Conservation (phyloP, 2,888 invertebrate species). For the Tenthredo scrophulariae region DNA sequence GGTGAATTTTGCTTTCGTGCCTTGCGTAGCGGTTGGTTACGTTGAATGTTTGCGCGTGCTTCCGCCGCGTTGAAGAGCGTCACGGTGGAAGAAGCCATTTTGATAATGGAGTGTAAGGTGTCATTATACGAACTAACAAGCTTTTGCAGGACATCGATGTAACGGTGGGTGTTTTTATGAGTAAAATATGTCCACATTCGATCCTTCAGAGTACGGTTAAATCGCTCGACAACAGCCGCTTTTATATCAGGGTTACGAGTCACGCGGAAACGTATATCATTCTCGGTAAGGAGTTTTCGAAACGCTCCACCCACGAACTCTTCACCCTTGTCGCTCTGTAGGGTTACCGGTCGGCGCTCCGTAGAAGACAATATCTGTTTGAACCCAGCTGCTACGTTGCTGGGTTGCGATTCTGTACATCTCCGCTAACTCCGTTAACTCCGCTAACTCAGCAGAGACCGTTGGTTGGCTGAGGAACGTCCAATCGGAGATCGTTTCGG, state of each 20-base stretch:
- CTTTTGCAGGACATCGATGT: constrained; percentile 63
- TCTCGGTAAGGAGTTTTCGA: constrained; percentile 54
- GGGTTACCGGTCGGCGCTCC: constrained; percentile 51
- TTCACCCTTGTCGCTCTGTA: constrained; percentile 64
- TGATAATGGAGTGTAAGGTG: constrained; percentile 58
- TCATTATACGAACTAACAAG: constrained; percentile 65
- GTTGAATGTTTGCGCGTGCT: too few species aligned
- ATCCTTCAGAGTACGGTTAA: constrained; percentile 68
- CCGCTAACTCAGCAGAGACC: too few species aligned
- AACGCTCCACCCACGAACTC: constrained; percentile 61
- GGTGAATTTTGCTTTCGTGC: too few species aligned
- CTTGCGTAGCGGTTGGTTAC: too few species aligned
- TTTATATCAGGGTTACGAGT: constrained; percentile 61
- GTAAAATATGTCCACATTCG: constrained; percentile 67
- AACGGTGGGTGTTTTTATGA: constrained; percentile 61
- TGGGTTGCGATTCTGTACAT: too few species aligned
- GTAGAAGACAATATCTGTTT: constrained; percentile 57
- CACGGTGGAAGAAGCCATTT: constrained; percentile 47
- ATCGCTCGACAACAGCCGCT: too few species aligned
- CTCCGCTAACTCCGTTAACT: too few species aligned
- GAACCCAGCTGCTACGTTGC: constrained; percentile 59
- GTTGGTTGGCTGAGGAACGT: too few species aligned
- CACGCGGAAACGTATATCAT: constrained; percentile 62
- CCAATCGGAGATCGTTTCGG: too few species aligned
- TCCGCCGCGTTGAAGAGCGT: constrained; percentile 43